Conservation (phyloP, 2,888 invertebrate genomes). For the Patella caerulea region DNA sequence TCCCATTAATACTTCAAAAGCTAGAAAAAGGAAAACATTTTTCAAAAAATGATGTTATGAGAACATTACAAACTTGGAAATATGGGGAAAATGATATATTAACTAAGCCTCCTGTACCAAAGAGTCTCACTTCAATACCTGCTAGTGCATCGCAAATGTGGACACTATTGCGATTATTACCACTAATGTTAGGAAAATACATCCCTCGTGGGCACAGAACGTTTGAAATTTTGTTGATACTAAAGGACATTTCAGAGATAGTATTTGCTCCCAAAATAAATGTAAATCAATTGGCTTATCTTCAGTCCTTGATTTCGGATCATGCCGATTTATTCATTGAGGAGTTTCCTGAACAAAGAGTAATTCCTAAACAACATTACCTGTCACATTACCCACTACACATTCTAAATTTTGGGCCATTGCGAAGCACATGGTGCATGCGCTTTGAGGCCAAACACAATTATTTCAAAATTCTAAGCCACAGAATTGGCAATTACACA, state of each 20-base stretch:
- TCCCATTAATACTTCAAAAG: not conserved
- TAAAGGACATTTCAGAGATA: not conserved
- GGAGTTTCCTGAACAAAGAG: slow-evolving; percentile 15
- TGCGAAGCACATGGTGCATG: slow-evolving; percentile 33
- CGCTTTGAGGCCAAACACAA: slow-evolving; percentile 35
- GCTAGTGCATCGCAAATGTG: not conserved
- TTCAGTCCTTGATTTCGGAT: slow-evolving; percentile 14
- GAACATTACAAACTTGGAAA: not conserved
- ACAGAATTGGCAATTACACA: slow-evolving; percentile 23
- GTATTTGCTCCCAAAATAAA: not conserved
- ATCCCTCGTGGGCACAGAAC: not conserved
- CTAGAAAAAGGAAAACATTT: not conserved
- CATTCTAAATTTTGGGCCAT: slow-evolving; percentile 30
- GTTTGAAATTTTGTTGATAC: not conserved
- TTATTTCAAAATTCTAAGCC: slow-evolving; percentile 30
- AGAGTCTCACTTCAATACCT: not conserved
- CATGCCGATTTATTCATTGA: slow-evolving; percentile 5
- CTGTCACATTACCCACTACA: slow-evolving; percentile 34
- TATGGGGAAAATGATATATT: slow-evolving; percentile 1
- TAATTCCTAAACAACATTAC: slow-evolving; percentile 35
- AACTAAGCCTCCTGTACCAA: slow-evolving; percentile 1
- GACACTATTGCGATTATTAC: not conserved
- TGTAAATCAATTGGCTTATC: slow-evolving; percentile 3
- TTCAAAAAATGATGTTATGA: not conserved
- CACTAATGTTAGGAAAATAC: not conserved